phyloP scores from a whole-genome alignment of 2,888 invertebrate genomes.

The Cryptus viduatorius region DNA sequence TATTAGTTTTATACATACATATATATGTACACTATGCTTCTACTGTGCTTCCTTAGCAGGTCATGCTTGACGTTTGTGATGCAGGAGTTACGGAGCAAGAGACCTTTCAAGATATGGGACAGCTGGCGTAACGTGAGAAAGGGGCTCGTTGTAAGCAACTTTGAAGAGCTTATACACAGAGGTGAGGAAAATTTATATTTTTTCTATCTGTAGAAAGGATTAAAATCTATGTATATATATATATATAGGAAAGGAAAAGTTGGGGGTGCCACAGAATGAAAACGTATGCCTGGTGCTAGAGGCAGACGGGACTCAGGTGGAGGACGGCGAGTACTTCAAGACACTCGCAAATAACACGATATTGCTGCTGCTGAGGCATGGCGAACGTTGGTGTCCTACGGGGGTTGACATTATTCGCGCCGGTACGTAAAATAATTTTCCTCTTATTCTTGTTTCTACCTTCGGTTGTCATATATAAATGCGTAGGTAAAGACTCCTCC shows the following conservation, averaged over 20 bases:
- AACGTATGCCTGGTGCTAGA: slow-evolving; percentile 96
- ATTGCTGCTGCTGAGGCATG: slow-evolving; percentile 94
- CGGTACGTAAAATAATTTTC: slow-evolving; percentile 86
- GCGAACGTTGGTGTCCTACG: slow-evolving; percentile 97
- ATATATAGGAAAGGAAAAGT: slow-evolving; percentile 95
- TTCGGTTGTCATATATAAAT: slow-evolving; percentile 10
- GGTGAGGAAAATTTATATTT: slow-evolving; percentile 86
- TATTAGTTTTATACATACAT: not conserved
- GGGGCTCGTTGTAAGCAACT: slow-evolving; percentile 96
- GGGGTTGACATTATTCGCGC: slow-evolving; percentile 98
- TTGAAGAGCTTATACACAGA: slow-evolving; percentile 94
- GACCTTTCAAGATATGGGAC: slow-evolving; percentile 99
- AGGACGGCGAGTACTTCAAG: slow-evolving; percentile 98
- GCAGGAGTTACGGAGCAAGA: slow-evolving; percentile 97
- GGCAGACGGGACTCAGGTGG: slow-evolving; percentile 98
- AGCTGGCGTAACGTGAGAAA: slow-evolving; percentile 97
- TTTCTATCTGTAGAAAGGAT: too few species aligned
- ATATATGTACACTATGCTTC: slow-evolving; percentile 50
- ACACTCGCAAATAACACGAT: slow-evolving; percentile 97
- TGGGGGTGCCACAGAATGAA: slow-evolving; percentile 94
- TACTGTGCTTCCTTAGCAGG: slow-evolving; percentile 63
- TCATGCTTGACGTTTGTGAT: slow-evolving; percentile 75
- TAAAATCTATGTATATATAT: too few species aligned
- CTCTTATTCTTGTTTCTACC: not conserved
- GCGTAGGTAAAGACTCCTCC: too few species aligned